phyloP scores from a whole-genome alignment of 2,888 invertebrate species.

The Stegophylla sp. region DNA sequence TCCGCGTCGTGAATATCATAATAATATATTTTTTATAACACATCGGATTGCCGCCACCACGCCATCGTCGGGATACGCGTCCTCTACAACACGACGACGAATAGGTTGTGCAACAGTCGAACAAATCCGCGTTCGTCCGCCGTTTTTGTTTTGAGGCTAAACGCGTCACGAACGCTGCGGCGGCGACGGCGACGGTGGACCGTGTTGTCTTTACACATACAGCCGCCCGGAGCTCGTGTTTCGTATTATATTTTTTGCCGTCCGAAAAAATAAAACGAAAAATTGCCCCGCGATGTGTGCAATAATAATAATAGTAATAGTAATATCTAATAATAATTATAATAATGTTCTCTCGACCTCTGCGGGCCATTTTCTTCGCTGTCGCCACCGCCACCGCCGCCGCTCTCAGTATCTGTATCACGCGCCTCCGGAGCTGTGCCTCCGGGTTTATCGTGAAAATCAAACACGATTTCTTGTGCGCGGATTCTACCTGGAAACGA shows the following conservation, averaged over 20 bases:
- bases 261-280: constrained; percentile 10
- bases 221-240: neutral
- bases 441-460: neutral
- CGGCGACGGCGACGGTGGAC: too few relatives aligned
- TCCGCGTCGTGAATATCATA: too few relatives aligned
- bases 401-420: neutral
- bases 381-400: neutral
- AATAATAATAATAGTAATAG: constrained; percentile 3
- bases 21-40: too few relatives aligned
- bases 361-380: neutral
- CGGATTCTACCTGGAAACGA: too few relatives aligned
- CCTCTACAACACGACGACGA: too few relatives aligned
- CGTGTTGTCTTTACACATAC: too few relatives aligned
- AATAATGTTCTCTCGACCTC: constrained; percentile 20
- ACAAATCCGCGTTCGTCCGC: constrained; percentile 24
- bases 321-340: neutral
- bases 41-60: too few relatives aligned
- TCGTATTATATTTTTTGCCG: constrained; percentile 12
- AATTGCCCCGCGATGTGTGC: constrained; percentile 14
- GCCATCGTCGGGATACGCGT: too few relatives aligned
- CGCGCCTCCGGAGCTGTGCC: neutral
- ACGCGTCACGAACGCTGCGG: constrained; percentile 44
- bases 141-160: constrained; percentile 52
- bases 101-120: constrained; percentile 19
- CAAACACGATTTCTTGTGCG: neutral